Evolutionary conservation across 2,888 invertebrate genomes (phyloP).

Genomic region (Tetranychus truncatus): DNA sequence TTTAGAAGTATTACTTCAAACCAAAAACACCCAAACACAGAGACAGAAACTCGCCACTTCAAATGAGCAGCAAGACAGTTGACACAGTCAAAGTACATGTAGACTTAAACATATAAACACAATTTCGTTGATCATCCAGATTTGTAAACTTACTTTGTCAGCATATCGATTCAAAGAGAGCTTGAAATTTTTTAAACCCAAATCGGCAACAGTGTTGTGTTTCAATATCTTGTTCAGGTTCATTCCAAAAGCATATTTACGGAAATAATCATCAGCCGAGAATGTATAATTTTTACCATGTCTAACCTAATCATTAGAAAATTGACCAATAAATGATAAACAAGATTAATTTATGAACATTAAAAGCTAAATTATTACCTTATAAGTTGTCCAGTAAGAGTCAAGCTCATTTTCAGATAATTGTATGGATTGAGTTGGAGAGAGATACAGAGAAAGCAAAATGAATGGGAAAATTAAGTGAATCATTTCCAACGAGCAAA

Average conservation of each 20-base stretch:
- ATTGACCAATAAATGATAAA: background rate
- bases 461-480: no score
- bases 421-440: background rate
- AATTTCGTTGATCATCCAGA: background rate
- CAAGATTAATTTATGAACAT: no score
- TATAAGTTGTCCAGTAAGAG: background rate
- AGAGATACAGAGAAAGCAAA: no score
- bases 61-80: no score
- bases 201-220: constrained; percentile 10
- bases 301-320: background rate
- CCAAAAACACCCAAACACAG: no score
- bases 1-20: no score
- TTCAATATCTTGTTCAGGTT: constrained; percentile 13
- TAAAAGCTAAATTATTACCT: background rate
- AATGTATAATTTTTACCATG: background rate
- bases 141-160: background rate
- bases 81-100: no score
- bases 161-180: constrained; percentile 15
- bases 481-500: no score
- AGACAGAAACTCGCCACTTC: no score
- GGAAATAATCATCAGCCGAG: constrained; percentile 8
- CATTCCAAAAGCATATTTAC: constrained; percentile 12
- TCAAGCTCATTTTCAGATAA: background rate
- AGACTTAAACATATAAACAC: no score
- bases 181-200: background rate